A percentile compares a stretch with the other conserved stretches of the same genome.
These are phyloP conservation scores for Lordiphosa stackelbergi DNA, from an alignment of 1,140 invertebrate species.

Conservation along the genomic window DNA sequence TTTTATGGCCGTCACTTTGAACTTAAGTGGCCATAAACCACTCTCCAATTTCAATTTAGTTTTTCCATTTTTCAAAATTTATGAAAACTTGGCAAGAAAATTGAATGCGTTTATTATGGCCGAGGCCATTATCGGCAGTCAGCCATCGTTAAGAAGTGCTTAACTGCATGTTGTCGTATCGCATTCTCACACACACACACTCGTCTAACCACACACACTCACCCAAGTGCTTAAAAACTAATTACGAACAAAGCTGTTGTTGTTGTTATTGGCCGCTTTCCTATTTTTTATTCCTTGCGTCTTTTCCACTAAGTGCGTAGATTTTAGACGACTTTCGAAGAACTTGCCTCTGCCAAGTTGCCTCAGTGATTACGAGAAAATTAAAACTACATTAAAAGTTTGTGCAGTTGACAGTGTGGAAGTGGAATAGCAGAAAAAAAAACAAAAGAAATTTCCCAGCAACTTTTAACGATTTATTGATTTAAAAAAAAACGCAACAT, in stretches of 20 bases:
- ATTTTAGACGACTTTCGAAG: conserved; percentile 35
- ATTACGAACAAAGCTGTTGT: conserved; percentile 71
- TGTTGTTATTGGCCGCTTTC: conserved; percentile 32
- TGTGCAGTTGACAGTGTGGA: conserved; percentile 59
- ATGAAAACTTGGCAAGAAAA: conserved; percentile 49
- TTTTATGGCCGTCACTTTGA: conserved; percentile 1
- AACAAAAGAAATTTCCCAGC: conserved; percentile 17
- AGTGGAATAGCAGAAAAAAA: not conserved
- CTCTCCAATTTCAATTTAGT: not conserved
- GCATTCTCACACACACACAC: conserved; percentile 33
- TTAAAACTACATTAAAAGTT: conserved; percentile 76
- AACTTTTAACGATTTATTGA: conserved; percentile 47
- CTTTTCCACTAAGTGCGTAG: conserved; percentile 36
- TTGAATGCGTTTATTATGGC: conserved; percentile 60
- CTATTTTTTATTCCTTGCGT: conserved; percentile 7
- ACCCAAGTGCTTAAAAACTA: conserved; percentile 65
- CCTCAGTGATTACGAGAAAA: conserved; percentile 67
- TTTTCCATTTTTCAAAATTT: conserved; percentile 20
- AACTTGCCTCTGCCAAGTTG: conserved; percentile 44
- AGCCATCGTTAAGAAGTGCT: conserved; percentile 64
- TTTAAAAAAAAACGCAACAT: conserved; percentile 11
- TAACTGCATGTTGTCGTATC: conserved; percentile 71
- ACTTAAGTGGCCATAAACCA: conserved; percentile 1
- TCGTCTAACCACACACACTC: conserved; percentile 21
- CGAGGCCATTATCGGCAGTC: conserved; percentile 63